Conservation (phyloP, 1,140 invertebrate genomes). For the Daktulosphaira vitifoliae region DNA sequence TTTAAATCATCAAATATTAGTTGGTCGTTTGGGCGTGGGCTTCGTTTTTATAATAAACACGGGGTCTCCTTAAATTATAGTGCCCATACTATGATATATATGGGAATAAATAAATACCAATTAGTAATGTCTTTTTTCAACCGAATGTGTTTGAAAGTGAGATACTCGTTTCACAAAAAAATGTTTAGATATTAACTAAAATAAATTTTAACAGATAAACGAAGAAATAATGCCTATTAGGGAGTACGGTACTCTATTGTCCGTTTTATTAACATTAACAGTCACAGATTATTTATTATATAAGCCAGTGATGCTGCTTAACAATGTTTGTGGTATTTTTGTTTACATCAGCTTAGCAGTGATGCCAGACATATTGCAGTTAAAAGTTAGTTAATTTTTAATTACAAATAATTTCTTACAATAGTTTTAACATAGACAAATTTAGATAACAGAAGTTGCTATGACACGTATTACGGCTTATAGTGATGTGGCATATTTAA, state of each 20-base stretch:
- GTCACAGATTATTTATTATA: conserved; percentile 5
- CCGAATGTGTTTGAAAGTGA: too few relatives aligned
- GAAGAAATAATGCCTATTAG: background rate
- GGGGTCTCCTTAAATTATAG: too few relatives aligned
- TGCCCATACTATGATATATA: too few relatives aligned
- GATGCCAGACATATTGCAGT: background rate
- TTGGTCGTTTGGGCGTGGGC: too few relatives aligned
- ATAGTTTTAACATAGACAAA: too few relatives aligned
- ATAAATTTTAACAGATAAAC: background rate
- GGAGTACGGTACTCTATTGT: background rate
- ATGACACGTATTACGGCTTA: conserved; percentile 78
- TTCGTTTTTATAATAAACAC: too few relatives aligned
- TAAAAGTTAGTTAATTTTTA: conserved; percentile 20
- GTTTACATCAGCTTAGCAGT: background rate
- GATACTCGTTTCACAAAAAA: too few relatives aligned
- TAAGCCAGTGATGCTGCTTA: conserved; percentile 18
- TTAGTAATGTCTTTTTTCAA: too few relatives aligned
- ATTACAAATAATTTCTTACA: too few relatives aligned
- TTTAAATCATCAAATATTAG: too few relatives aligned
- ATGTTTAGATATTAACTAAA: too few relatives aligned
- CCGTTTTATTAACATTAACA: background rate
- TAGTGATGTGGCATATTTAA: conserved; percentile 85
- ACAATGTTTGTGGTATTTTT: conserved; percentile 5
- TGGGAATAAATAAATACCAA: too few relatives aligned
- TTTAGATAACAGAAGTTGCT: conserved; percentile 48